Percentiles rank a stretch among this genome's conserved stretches.
Evolutionary conservation across 2,888 invertebrate species (phyloP).

Genomic region (Polia nebulosa): DNA sequence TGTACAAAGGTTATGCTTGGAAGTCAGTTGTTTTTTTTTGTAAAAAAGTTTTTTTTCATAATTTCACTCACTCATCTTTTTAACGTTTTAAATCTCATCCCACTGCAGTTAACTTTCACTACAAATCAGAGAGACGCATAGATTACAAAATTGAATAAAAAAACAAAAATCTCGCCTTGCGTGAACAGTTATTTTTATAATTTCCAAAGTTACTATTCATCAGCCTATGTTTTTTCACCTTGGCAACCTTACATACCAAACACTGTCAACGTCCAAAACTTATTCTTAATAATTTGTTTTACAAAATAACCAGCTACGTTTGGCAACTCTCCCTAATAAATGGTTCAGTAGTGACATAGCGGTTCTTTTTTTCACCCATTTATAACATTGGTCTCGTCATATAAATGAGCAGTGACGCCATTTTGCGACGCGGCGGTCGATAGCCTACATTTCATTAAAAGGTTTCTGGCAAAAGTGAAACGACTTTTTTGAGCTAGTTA

Average conservation of each 20-base stretch:
- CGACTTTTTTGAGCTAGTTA: conserved; percentile 28
- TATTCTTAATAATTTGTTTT: conserved; percentile 60
- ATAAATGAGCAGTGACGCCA: conserved; percentile 69
- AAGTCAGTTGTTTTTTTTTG: too few species aligned
- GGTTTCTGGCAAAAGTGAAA: conserved; percentile 21
- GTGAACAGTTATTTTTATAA: conserved; percentile 1
- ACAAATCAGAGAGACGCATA: not conserved
- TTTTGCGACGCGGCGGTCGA: conserved; percentile 60
- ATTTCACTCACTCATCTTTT: not conserved
- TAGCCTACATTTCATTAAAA: conserved; percentile 59
- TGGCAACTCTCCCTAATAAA: conserved; percentile 71
- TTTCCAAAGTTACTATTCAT: not conserved
- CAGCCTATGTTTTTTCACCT: too few species aligned
- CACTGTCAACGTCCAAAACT: conserved; percentile 49
- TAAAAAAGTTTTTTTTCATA: too few species aligned
- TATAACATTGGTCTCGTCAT: conserved; percentile 70
- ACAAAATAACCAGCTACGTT: conserved; percentile 60
- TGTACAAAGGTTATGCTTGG: too few species aligned
- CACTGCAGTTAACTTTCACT: not conserved
- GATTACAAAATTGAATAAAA: conserved; percentile 6
- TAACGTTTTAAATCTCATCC: not conserved
- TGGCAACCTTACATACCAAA: conserved; percentile 38
- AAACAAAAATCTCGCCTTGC: not conserved
- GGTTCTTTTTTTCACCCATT: conserved; percentile 67
- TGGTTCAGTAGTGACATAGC: conserved; percentile 71